Evolutionary conservation across 2,113 vertebrate species (phyloP).

Genomic region (Camelus dromedarius): DNA sequence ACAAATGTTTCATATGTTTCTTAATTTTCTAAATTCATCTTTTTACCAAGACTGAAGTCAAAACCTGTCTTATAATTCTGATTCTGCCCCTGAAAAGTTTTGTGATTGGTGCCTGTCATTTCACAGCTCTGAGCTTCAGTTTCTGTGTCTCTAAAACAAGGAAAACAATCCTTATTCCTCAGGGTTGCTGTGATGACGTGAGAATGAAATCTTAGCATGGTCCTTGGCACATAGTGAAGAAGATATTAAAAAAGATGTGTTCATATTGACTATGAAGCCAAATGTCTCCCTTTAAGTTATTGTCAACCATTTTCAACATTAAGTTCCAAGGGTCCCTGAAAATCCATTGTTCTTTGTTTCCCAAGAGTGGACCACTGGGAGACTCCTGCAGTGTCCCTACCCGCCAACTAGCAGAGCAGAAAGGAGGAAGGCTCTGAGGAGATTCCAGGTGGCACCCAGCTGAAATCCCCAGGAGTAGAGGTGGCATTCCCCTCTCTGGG

Average conservation of each 20-base stretch:
- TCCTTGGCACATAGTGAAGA: neutral
- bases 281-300: neutral
- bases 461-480: neutral
- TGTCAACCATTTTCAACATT: neutral
- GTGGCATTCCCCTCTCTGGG: neutral
- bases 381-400: neutral
- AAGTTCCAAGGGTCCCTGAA: neutral
- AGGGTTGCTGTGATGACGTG: neutral
- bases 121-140: neutral
- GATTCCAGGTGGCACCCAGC: neutral
- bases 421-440: neutral
- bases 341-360: neutral
- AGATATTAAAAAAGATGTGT: neutral
- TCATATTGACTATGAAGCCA: neutral
- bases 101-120: neutral
- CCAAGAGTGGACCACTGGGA: neutral
- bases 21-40: neutral
- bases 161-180: neutral
- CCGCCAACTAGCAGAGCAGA: neutral
- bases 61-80: neutral
- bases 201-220: neutral
- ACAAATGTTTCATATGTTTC: neutral
- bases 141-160: neutral
- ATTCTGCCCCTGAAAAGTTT: neutral
- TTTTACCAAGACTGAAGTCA: neutral